Conservation (phyloP, 2,113 vertebrate species). For the Gymnarchus niloticus region DNA sequence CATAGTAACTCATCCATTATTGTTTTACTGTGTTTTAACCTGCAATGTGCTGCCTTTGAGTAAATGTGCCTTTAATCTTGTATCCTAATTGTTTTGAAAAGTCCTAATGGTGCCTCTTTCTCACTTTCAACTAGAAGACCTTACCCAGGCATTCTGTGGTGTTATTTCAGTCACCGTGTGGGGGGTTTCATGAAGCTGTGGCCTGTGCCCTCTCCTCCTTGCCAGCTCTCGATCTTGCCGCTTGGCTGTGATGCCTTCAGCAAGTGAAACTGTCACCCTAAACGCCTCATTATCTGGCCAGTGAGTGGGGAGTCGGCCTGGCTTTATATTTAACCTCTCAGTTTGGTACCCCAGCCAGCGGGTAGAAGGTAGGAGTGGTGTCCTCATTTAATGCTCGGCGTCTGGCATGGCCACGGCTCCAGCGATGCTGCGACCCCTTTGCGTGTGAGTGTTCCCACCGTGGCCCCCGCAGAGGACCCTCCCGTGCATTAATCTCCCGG, state of each 20-base stretch:
- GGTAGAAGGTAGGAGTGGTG: conserved; percentile 46
- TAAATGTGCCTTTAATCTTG: not conserved
- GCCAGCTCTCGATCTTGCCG: not conserved
- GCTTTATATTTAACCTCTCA: conserved; percentile 49
- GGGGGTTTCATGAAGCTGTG: not conserved
- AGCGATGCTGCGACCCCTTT: conserved; percentile 16
- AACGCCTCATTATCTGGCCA: conserved; percentile 21
- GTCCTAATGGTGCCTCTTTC: not conserved
- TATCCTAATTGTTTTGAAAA: not conserved
- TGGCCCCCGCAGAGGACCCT: conserved; percentile 25
- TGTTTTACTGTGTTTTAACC: not conserved
- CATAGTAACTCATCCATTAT: not conserved
- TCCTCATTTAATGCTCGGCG: conserved; percentile 53
- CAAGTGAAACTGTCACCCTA: conserved; percentile 14
- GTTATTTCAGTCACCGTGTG: not conserved
- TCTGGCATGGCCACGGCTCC: conserved; percentile 31
- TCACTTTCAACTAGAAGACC: not conserved
- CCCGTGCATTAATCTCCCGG: conserved; percentile 45
- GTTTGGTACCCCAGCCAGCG: conserved; percentile 38
- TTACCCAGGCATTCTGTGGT: not conserved
- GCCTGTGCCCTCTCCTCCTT: not conserved
- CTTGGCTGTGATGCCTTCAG: conserved; percentile 5
- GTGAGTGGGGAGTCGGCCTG: conserved; percentile 44
- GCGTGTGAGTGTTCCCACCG: conserved; percentile 23
- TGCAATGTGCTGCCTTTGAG: not conserved